Evolutionary conservation across 1,140 invertebrate species (phyloP).

Genomic region (Eumeta japonica): DNA sequence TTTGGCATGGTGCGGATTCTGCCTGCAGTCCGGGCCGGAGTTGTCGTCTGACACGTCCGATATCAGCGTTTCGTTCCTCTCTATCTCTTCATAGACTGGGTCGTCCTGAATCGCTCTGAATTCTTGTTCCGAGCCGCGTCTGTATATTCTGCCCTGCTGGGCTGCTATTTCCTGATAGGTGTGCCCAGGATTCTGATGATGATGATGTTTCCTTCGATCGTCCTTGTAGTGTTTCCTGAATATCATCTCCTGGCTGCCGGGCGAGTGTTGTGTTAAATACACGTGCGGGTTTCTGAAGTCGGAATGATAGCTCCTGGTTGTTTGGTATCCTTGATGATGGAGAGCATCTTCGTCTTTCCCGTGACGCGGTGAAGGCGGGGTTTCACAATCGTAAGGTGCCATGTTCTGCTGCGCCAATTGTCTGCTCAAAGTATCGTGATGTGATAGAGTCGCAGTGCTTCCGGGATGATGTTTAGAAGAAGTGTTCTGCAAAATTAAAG

Average conservation of each 20-base stretch:
- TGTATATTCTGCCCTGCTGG: slow-evolving; percentile 47
- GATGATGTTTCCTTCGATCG: slow-evolving; percentile 38
- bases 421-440: slow-evolving; percentile 44
- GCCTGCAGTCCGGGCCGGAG: slow-evolving; percentile 69
- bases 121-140: slow-evolving; percentile 49
- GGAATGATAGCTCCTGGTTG: slow-evolving; percentile 58
- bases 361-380: slow-evolving; percentile 32
- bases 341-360: slow-evolving; percentile 42
- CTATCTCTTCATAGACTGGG: slow-evolving; percentile 81
- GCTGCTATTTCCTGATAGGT: slow-evolving; percentile 62
- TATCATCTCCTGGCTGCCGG: slow-evolving; percentile 50
- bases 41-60: slow-evolving; percentile 80
- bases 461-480: slow-evolving; percentile 54
- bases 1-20: slow-evolving; percentile 52
- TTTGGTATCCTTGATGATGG: slow-evolving; percentile 46
- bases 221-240: slow-evolving; percentile 50
- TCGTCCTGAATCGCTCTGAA: slow-evolving; percentile 64
- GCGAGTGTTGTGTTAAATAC: slow-evolving; percentile 52
- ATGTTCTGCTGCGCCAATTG: slow-evolving; percentile 38
- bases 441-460: slow-evolving; percentile 42
- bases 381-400: slow-evolving; percentile 38
- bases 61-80: slow-evolving; percentile 69
- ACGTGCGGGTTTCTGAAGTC: slow-evolving; percentile 58
- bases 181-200: slow-evolving; percentile 54
- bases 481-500: slow-evolving; percentile 47